These are phyloP conservation scores for Neelides folsomi DNA, from an alignment of 2,888 invertebrate genomes.

Conservation along the genomic window DNA sequence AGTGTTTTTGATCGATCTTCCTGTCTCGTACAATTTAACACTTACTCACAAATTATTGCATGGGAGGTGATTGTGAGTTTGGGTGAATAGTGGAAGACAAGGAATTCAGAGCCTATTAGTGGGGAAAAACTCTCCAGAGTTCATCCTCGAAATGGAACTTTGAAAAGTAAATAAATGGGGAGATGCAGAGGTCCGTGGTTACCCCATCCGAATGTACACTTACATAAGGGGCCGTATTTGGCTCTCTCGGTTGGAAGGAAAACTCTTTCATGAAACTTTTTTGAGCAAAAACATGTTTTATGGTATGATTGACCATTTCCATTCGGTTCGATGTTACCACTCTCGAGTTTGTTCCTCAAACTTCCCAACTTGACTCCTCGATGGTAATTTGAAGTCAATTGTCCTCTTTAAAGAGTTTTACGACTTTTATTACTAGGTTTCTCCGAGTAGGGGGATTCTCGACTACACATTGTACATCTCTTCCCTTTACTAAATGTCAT, in stretches of 20 bases:
- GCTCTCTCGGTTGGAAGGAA: neutral
- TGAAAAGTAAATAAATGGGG: no score
- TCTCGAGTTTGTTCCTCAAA: conserved; percentile 7
- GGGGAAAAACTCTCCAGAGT: no score
- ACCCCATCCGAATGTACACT: no score
- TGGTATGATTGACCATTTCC: conserved; percentile 15
- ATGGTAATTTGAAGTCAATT: conserved; percentile 14
- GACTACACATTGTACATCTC: no score
- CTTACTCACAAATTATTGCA: conserved; percentile 8
- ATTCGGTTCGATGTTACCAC: conserved; percentile 5
- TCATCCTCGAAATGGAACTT: no score
- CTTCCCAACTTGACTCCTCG: conserved; percentile 5
- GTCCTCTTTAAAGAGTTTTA: conserved; percentile 14
- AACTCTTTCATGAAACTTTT: conserved; percentile 5
- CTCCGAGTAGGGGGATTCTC: no score
- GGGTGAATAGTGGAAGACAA: neutral
- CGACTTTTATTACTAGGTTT: conserved; percentile 12
- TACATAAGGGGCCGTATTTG: no score
- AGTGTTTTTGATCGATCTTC: conserved; percentile 15
- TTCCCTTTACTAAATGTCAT: no score
- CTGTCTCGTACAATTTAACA: conserved; percentile 6
- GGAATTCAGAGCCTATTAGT: no score
- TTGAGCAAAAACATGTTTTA: conserved; percentile 11
- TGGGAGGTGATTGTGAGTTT: neutral
- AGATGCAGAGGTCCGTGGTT: no score